Evolutionary conservation across 1,140 invertebrate genomes (phyloP).

Genomic region (Pentalonia nigronervosa): DNA sequence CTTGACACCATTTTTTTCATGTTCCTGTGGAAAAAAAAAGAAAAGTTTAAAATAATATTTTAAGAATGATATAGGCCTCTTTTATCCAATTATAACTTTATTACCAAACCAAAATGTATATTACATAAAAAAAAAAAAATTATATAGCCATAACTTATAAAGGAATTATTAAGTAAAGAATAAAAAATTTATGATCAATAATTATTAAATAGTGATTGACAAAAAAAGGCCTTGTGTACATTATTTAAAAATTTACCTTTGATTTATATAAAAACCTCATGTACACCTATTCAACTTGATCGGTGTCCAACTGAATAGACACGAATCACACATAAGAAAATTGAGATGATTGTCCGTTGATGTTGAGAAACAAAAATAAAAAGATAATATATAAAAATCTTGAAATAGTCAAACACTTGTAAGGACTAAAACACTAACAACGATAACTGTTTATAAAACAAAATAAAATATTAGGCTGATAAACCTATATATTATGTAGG

Average conservation of each 20-base stretch:
- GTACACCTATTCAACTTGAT: slow-evolving; percentile 56
- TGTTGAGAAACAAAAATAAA: slow-evolving; percentile 48
- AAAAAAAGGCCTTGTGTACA: slow-evolving; percentile 57
- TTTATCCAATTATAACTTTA: slow-evolving; percentile 49
- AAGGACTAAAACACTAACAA: slow-evolving; percentile 28
- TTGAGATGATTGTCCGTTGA: slow-evolving; percentile 34
- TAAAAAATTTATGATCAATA: neutral
- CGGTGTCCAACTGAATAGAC: slow-evolving; percentile 44
- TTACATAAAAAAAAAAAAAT: neutral
- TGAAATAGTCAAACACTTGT: slow-evolving; percentile 30
- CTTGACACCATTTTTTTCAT: slow-evolving; percentile 55
- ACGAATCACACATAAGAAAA: slow-evolving; percentile 51
- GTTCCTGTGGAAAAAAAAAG: slow-evolving; percentile 43
- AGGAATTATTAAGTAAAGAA: slow-evolving; percentile 40
- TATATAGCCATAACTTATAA: neutral
- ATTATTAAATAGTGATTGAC: slow-evolving; percentile 46
- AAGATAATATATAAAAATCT: slow-evolving; percentile 4
- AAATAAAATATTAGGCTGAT: neutral
- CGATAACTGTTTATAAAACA: slow-evolving; percentile 36
- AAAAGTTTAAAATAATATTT: slow-evolving; percentile 11
- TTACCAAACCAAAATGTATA: slow-evolving; percentile 1
- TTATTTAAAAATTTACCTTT: slow-evolving; percentile 56
- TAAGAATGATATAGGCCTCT: slow-evolving; percentile 7
- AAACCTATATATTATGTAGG: too few relatives aligned
- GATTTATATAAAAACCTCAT: slow-evolving; percentile 41